phyloP scores from a whole-genome alignment of 2,797 vertebrate genomes.

The Pogonophryne albipinna region DNA sequence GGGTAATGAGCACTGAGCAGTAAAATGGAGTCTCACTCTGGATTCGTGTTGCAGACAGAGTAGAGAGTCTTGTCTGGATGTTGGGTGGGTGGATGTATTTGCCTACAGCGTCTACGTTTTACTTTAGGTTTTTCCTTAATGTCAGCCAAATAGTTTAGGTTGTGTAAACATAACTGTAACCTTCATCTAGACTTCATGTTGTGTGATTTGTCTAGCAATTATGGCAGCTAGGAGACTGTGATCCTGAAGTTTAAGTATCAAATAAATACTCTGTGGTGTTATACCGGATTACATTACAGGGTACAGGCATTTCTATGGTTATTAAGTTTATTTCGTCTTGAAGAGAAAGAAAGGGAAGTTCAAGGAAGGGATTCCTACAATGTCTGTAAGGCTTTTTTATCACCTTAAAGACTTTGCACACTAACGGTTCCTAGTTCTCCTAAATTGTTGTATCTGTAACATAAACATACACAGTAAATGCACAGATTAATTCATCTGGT shows the following conservation, averaged over 20 bases:
- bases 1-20: conserved; percentile 13
- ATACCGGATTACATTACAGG: neutral
- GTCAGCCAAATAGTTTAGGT: conserved; percentile 13
- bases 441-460: conserved; percentile 10
- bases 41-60: neutral
- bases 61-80: neutral
- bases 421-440: conserved; percentile 1
- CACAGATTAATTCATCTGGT: conserved; percentile 44
- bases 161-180: conserved; percentile 3
- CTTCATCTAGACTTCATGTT: conserved; percentile 11
- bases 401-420: neutral
- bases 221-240: neutral
- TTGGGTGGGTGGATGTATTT: conserved; percentile 2
- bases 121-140: neutral
- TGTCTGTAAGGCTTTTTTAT: conserved; percentile 16
- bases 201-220: conserved; percentile 6
- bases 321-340: neutral
- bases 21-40: conserved; percentile 2
- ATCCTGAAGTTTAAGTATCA: conserved; percentile 1
- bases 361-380: neutral
- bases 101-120: neutral
- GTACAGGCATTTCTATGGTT: neutral
- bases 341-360: conserved; percentile 18
- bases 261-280: neutral
- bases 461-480: neutral